Evolutionary conservation across 2,113 vertebrate genomes (phyloP).

Genomic region (Haliaeetus leucogaster): DNA sequence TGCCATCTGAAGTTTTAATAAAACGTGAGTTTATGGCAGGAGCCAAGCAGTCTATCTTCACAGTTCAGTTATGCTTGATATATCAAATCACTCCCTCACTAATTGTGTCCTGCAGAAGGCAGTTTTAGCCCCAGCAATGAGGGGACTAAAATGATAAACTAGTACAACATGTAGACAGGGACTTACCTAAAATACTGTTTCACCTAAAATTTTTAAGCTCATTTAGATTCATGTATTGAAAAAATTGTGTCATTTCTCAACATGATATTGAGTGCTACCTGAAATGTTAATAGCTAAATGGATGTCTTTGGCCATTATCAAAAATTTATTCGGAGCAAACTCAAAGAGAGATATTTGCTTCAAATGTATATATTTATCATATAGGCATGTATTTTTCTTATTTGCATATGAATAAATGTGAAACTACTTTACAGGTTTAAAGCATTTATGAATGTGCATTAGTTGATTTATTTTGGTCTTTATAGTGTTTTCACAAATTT

Average conservation of each 20-base stretch:
- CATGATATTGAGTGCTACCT: background rate
- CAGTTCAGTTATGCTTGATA: background rate
- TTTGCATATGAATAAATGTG: background rate
- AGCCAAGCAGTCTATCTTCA: background rate
- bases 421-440: background rate
- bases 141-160: background rate
- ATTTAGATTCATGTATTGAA: background rate
- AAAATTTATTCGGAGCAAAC: background rate
- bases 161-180: background rate
- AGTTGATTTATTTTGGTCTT: background rate
- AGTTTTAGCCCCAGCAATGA: background rate
- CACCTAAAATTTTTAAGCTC: background rate
- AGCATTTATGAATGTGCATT: background rate
- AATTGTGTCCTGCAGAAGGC: background rate
- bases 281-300: background rate
- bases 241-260: background rate
- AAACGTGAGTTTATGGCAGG: background rate
- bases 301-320: background rate
- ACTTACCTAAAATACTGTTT: background rate
- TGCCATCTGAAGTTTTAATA: background rate
- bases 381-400: background rate
- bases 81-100: background rate
- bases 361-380: background rate
- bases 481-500: background rate
- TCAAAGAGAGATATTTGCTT: background rate